Evolutionary conservation across 1,140 invertebrate species (phyloP), one percentile per base, ranked within the genome.

Genomic region (Rhagoletis pomonella): DNA sequence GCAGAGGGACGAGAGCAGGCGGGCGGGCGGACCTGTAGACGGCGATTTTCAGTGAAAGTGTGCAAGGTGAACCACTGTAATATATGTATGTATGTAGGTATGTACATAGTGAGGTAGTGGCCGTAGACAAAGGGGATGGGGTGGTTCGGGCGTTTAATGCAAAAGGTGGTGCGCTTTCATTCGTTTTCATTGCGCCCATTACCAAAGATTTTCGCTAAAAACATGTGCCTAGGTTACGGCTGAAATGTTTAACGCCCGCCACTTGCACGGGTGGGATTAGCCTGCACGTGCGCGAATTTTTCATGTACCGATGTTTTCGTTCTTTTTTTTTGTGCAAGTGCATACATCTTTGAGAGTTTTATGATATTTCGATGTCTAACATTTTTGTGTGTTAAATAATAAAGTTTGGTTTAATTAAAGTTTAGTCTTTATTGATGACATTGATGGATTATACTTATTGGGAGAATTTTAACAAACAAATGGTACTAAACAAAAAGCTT

Each of bases 241-340:
- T 58, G 17, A 81, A 81, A 55, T 55, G 73, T 55, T 29, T 55
- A 14, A 12, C 17, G 42, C 19, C 7, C n/a, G 47, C 42, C 73
- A 55, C 73, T 55, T 55, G 73, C n/a, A 9, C 10, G 14, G 47
- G 73, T n/a, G 73, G 73, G 47, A 81, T 81, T 81, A 81, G 73
- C 73, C 55, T 17, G 73, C 73, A 81, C 73, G 73, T 81, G 73
- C 10, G n/a, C 73, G n/a, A 81, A 19, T 81, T 81, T 81, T 81
- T 42, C 42, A 47, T 14, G 67, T 44, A 73, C 44, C 44, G 44
- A 73, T 10, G 39, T 47, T 4, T 47, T 47, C 44, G 29, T 29
- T 29, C 29, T 29, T 29, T 29, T 62, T 7, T 7, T 55, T 0
- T 55, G 50, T 55, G 50, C 10, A 55, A 7, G 50, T 55, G 50